These are phyloP conservation scores for Percina caprodes DNA, from an alignment of 2,113 vertebrate species.

Conservation along the genomic window DNA sequence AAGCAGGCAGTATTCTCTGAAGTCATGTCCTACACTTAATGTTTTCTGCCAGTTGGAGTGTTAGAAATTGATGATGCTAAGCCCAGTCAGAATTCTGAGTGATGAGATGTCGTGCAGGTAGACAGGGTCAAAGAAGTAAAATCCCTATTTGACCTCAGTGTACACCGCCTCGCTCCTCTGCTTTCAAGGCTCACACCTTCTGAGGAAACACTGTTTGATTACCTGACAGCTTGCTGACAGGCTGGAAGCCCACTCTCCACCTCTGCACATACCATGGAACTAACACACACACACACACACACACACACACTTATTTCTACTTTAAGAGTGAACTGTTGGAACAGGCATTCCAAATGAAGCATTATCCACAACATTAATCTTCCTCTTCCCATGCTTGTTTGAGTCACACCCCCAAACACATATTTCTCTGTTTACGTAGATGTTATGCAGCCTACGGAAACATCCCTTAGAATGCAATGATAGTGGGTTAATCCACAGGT, in stretches of 20 bases:
- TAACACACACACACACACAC: neutral
- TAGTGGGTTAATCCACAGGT: neutral
- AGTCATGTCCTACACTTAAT: neutral
- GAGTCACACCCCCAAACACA: neutral
- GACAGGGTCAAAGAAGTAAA: neutral
- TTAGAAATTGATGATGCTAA: neutral
- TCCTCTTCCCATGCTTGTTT: neutral
- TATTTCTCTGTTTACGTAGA: neutral
- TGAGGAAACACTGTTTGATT: conserved; percentile 46
- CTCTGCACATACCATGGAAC: conserved; percentile 35
- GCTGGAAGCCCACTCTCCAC: conserved; percentile 20
- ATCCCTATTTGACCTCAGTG: neutral
- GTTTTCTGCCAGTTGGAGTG: neutral
- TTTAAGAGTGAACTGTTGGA: conserved; percentile 18
- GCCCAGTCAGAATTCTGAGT: neutral
- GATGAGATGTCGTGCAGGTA: neutral
- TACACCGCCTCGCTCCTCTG: conserved; percentile 4
- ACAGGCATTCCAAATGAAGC: conserved; percentile 9
- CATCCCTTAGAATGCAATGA: neutral
- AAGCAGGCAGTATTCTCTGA: too few species aligned
- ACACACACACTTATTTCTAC: neutral
- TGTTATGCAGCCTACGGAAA: neutral
- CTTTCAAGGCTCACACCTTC: conserved; percentile 37
- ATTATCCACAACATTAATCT: neutral
- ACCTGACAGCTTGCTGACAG: conserved; percentile 44